These are phyloP conservation scores for Canis aureus DNA, from an alignment of 2,113 vertebrate genomes.

Conservation along the genomic window DNA sequence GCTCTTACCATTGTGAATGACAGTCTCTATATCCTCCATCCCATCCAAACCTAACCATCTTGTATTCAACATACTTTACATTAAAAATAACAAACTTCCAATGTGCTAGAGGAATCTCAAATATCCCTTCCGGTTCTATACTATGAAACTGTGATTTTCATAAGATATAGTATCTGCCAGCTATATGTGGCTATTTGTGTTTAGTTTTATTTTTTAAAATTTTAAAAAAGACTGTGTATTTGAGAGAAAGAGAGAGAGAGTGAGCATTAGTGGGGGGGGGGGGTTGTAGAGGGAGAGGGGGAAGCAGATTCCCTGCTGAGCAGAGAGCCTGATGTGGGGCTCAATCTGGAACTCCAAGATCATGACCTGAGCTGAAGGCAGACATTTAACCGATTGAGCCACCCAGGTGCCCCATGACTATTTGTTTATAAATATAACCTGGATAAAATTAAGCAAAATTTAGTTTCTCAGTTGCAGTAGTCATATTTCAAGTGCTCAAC, in stretches of 20 bases:
- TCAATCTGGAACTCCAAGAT: too few relatives aligned
- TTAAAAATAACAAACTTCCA: neutral
- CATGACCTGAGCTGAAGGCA: too few relatives aligned
- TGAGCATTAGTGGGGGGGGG: too few relatives aligned
- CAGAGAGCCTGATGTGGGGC: too few relatives aligned
- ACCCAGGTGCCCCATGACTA: neutral
- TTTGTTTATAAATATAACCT: neutral
- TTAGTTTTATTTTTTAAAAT: too few relatives aligned
- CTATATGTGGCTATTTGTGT: neutral
- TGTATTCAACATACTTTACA: neutral
- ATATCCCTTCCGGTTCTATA: neutral
- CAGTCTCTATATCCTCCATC: neutral
- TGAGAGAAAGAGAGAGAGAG: too few relatives aligned
- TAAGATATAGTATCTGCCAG: too few relatives aligned
- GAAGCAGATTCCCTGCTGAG: too few relatives aligned
- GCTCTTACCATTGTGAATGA: neutral
- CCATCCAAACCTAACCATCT: neutral
- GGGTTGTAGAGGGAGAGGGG: too few relatives aligned
- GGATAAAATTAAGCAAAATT: constrained; percentile 5
- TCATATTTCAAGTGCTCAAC: neutral
- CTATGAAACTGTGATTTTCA: neutral
- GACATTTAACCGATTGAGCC: too few relatives aligned
- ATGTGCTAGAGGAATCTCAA: neutral
- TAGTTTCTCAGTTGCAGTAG: neutral
- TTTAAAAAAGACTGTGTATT: too few relatives aligned